Evolutionary conservation across 2,797 vertebrate species (phyloP).

Genomic region (Eptatretus atami): DNA sequence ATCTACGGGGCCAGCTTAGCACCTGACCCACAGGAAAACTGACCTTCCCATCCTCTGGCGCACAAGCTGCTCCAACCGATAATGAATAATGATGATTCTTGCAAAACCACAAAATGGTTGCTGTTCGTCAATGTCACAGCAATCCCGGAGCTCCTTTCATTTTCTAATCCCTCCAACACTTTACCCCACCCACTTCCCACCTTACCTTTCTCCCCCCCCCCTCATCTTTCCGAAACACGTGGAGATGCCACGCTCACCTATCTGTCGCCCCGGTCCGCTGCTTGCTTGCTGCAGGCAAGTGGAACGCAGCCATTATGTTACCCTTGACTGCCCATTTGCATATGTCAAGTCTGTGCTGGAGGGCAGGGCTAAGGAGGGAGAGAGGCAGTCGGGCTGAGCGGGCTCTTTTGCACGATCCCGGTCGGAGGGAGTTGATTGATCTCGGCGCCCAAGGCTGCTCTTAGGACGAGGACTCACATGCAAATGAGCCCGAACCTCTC

Average conservation of each 20-base stretch:
- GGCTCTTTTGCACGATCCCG: background rate
- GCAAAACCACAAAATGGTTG: no score
- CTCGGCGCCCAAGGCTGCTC: conserved; percentile 4
- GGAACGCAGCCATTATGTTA: background rate
- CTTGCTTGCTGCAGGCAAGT: no score
- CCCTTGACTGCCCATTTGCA: conserved; percentile 3
- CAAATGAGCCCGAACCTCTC: background rate
- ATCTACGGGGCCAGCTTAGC: conserved; percentile 5
- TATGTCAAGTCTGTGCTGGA: conserved; percentile 4
- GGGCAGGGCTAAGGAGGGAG: background rate
- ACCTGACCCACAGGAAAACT: background rate
- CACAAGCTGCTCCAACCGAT: no score
- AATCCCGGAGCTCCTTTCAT: background rate
- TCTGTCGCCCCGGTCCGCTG: no score
- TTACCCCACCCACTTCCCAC: background rate
- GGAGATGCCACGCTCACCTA: no score
- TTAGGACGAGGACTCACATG: background rate
- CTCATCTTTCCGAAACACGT: background rate
- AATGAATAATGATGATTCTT: no score
- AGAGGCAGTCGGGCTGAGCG: background rate
- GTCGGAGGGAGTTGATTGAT: conserved; percentile 6
- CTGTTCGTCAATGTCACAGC: no score
- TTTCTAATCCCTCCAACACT: background rate
- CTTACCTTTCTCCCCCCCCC: background rate
- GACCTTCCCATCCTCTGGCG: background rate